phyloP scores from a whole-genome alignment of 2,113 vertebrate species.

The Cyanoliseus patagonus region DNA sequence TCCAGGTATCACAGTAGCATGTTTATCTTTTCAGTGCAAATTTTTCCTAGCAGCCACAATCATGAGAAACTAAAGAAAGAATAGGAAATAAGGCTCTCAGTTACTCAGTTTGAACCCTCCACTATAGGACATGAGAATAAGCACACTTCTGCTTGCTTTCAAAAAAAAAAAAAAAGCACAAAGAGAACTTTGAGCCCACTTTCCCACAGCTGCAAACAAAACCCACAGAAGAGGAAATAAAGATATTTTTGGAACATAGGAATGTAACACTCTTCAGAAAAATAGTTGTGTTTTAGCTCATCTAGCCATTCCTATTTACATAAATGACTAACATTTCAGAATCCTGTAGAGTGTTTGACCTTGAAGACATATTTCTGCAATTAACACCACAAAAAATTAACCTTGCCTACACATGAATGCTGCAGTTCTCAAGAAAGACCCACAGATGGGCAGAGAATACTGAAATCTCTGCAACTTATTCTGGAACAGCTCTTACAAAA shows the following conservation, averaged over 20 bases:
- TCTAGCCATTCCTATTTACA: background rate
- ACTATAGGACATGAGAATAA: background rate
- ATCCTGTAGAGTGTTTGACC: background rate
- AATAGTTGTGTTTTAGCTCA: background rate
- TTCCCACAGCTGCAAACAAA: background rate
- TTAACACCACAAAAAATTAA: background rate
- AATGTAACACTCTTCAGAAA: background rate
- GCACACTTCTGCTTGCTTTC: background rate
- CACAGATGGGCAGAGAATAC: background rate
- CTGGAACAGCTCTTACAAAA: background rate
- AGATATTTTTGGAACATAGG: background rate
- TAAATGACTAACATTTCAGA: background rate
- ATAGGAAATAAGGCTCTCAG: background rate
- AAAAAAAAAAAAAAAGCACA: background rate
- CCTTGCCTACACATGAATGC: accelerated
- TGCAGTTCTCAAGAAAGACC: background rate
- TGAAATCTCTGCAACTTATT: background rate
- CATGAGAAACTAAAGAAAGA: background rate
- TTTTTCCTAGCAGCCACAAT: background rate
- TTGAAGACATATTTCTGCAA: background rate
- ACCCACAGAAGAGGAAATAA: background rate
- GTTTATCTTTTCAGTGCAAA: background rate
- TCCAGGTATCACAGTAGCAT: background rate
- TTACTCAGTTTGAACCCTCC: background rate
- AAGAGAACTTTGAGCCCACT: background rate